Percentiles rank a stretch among this genome's conserved stretches.
Evolutionary conservation across 2,113 vertebrate genomes (phyloP).

Genomic region (Protobothrops mucrosquamatus): DNA sequence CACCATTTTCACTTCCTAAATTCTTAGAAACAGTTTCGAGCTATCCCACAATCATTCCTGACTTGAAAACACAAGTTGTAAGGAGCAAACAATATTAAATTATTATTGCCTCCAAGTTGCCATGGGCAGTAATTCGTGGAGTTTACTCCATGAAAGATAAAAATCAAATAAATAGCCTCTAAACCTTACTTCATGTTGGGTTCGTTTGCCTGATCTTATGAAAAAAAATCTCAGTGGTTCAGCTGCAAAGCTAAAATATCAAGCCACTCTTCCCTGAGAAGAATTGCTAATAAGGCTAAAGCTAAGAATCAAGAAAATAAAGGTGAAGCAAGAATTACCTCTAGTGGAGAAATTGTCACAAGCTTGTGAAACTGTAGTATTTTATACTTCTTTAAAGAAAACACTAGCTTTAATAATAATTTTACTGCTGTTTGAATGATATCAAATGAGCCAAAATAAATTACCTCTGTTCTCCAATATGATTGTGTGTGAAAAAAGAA

Average conservation of each 20-base stretch:
- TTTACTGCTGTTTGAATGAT: background rate
- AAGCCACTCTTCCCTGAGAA: background rate
- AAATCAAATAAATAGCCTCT: background rate
- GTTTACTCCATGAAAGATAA: background rate
- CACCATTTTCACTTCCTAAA: background rate
- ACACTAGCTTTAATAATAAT: background rate
- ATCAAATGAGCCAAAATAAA: background rate
- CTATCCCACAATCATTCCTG: background rate
- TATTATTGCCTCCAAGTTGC: background rate
- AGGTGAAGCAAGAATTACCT: background rate
- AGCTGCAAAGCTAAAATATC: background rate
- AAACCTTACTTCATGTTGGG: background rate
- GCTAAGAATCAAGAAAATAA: background rate
- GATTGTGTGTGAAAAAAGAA: background rate
- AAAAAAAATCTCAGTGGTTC: background rate
- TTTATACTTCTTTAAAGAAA: background rate
- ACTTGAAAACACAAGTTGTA: background rate
- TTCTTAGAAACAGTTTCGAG: background rate
- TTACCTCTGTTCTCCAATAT: background rate
- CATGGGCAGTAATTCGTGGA: background rate
- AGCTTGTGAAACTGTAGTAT: background rate
- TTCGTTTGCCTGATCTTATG: background rate
- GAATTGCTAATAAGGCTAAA: background rate
- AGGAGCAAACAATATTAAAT: background rate
- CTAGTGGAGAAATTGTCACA: background rate